Base-by-base conservation (phyloP, 1,140 invertebrate species). In the Drosophila setifemur region DNA sequence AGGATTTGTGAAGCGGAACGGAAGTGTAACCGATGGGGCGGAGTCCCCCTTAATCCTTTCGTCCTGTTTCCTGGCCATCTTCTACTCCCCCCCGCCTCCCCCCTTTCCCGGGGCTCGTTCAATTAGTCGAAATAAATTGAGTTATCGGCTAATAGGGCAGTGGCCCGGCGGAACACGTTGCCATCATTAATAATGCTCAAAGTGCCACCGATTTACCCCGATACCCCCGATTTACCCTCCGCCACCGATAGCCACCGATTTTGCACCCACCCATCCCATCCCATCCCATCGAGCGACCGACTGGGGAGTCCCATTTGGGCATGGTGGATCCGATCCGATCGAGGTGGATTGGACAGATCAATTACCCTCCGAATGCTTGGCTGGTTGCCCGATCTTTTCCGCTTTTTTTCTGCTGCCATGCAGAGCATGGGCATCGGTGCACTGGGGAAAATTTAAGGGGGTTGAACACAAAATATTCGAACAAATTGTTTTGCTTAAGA, bases 171-270 rank as follows among this genome's bases (percentile, higher is more conserved):
- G 60, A n/a, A 64, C 28, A 42, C 64, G 47, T 44, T 57, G 73
- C 49, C 79, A 83, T 85, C 79, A 83, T 83, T 85, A 83, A 83
- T 83, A 85, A 85, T 63, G 75, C 79, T 85, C 64, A 75, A 47
- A 60, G 28, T 61, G 71, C 40, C 33, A 31, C 23, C 61, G 29
- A 23, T 25, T 8, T 19, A 37, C 6, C 18, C 39, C 60, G 28
- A 23, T n/a, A n/a, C 4, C 16, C 14, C 21, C 9, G 12, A 28
- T 35, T n/a, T n/a, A n/a, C n/a, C n/a, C n/a, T n/a, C n/a, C n/a
- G 28, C 8, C 26, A 49, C 9, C 19, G 28, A 45, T 19, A n/a
- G n/a, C n/a, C n/a, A n/a, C n/a, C n/a, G n/a, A n/a, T n/a, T n/a
- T 45, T 31, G 31, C 25, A 23, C 29, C 45, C 55, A 47, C 29